phyloP scores from a whole-genome alignment of 2,113 vertebrate genomes.

The Silurus meridionalis region DNA sequence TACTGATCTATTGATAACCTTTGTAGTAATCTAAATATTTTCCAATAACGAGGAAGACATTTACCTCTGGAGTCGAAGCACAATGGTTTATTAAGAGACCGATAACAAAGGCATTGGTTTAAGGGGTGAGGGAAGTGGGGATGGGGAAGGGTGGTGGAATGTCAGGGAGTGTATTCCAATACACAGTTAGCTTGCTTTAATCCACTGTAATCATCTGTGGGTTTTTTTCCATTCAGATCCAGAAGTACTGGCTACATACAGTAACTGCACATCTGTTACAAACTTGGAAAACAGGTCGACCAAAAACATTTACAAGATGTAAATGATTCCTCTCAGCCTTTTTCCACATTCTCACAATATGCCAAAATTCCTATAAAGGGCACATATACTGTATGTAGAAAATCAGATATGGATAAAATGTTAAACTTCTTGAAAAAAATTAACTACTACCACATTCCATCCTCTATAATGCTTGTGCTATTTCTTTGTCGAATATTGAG shows the following conservation, averaged over 20 bases:
- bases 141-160: conserved; percentile 37
- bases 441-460: conserved; percentile 32
- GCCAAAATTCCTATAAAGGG: conserved; percentile 16
- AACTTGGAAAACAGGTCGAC: conserved; percentile 28
- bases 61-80: conserved; percentile 58
- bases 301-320: conserved; percentile 15
- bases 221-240: neutral
- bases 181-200: conserved; percentile 36
- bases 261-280: neutral
- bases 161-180: conserved; percentile 39
- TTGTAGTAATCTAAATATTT: neutral
- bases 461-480: conserved; percentile 47
- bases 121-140: neutral
- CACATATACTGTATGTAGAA: conserved; percentile 20
- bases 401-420: conserved; percentile 21
- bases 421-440: conserved; percentile 39
- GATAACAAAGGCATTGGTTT: conserved; percentile 49
- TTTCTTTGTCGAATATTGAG: conserved; percentile 24
- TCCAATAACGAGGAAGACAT: conserved; percentile 58
- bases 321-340: conserved; percentile 32
- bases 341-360: conserved; percentile 21
- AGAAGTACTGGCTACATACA: conserved; percentile 15
- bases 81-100: conserved; percentile 71
- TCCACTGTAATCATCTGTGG: neutral
- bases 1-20: neutral